Evolutionary conservation across 2,888 invertebrate genomes (phyloP), one percentile per base, ranked within the genome.

Genomic region (Eretmocerus hayati): DNA sequence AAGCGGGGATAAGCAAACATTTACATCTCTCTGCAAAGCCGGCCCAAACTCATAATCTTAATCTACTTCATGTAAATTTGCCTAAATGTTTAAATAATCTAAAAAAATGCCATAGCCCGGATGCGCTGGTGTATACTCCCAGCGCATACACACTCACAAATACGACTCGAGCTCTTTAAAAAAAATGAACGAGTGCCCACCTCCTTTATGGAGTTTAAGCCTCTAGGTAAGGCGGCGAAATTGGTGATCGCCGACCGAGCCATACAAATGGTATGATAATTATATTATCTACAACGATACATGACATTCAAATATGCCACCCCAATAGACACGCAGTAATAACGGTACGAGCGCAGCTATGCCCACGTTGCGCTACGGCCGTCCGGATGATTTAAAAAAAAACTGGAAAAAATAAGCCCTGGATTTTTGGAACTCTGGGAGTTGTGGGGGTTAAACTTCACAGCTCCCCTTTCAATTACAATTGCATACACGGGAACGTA

Each of bases 91-190:
- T 69, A 69, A n/a, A 31, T 67, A 64, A 70, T 66, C 66, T 67
- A 70, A 70, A 69, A 63, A 69, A 69, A 67, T 71, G 71, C 71
- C 71, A 71, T 71, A 71, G 71, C 71, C 71, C 71, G 71, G 71
- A 71, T 71, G 71, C 70, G 68, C 71, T 71, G 71, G 71, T 71
- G 71, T 62, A 71, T 71, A 71, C 70, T 71, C 71, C 71, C 71
- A 71, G 71, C 65, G 71, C 71, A 71, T 70, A 71, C 68, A 71
- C 71, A 71, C 59, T 71, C 64, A 70, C 71, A 71, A 71, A 69
- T 69, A 71, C 67, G 71, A 71, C 71, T 71, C 69, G 70, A 70
- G 62, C 65, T 67, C 62, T 67, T 61, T 65, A 60, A 64, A 65
- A 59, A 63, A 59, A 58, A 63, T 59, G 58, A 46, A 42, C 33